These are phyloP conservation scores for Caenorhabditis panamensis DNA, from an alignment of 2,888 invertebrate genomes.

Conservation along the genomic window DNA sequence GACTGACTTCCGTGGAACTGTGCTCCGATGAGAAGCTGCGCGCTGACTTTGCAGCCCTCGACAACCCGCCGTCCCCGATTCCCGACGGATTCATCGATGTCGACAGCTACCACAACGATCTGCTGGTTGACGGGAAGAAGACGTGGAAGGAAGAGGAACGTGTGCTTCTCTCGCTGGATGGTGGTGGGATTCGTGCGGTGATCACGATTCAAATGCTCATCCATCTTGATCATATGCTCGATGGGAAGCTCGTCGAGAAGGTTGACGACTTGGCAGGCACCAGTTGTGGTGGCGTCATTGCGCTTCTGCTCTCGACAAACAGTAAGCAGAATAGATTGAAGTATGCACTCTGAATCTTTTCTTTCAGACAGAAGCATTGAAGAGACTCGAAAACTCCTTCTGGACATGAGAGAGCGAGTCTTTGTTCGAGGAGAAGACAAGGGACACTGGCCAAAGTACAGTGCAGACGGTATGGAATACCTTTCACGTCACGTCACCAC, in stretches of 20 bases:
- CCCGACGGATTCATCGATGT: slow-evolving; percentile 46
- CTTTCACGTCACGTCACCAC: slow-evolving; percentile 54
- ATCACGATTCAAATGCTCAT: slow-evolving; percentile 57
- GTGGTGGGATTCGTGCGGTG: slow-evolving; percentile 66
- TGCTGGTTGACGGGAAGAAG: slow-evolving; percentile 39
- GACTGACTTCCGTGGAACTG: slow-evolving; percentile 53
- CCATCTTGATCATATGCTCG: slow-evolving; percentile 52
- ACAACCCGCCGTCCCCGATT: slow-evolving; percentile 36
- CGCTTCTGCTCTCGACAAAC: slow-evolving; percentile 57
- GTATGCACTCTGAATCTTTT: not conserved
- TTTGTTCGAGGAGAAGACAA: slow-evolving; percentile 43
- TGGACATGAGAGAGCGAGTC: slow-evolving; percentile 59
- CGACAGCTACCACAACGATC: slow-evolving; percentile 42
- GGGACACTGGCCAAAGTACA: slow-evolving; percentile 58
- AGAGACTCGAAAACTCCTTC: slow-evolving; percentile 44
- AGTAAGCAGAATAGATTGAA: slow-evolving; percentile 3
- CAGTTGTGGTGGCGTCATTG: slow-evolving; percentile 67
- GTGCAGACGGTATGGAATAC: slow-evolving; percentile 61
- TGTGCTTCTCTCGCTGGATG: slow-evolving; percentile 63
- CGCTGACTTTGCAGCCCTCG: slow-evolving; percentile 50
- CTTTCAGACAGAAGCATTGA: slow-evolving; percentile 50
- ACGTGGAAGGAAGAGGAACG: slow-evolving; percentile 58
- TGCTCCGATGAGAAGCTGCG: slow-evolving; percentile 48
- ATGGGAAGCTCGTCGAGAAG: slow-evolving; percentile 53
- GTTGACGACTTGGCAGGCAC: slow-evolving; percentile 68